Base-by-base conservation (phyloP, 2,113 vertebrate species). In the Platysteira castanea region DNA sequence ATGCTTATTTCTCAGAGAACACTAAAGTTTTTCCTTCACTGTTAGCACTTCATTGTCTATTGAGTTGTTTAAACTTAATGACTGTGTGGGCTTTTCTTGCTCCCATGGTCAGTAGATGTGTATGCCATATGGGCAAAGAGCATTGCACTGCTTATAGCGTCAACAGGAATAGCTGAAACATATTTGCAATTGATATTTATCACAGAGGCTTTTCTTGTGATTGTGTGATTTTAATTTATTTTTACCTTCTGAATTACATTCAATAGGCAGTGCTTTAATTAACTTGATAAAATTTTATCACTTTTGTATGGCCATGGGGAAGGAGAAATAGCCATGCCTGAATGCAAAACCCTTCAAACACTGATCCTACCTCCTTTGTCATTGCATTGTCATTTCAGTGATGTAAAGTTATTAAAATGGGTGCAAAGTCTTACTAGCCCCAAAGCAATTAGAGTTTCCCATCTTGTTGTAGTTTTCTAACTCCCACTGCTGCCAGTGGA, bases 401-500 rank as follows among this genome's bases (percentile, higher is more conserved):
- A 33, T 37, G 24, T 6, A 30, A 83, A 80, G 37, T 65, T 63
- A n/a, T 75, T 91, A 44, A 87, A 95, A 82, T 22, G 59, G 30
- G 59, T 91, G 61, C 27, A 52, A 76, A 87, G 22, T 18, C 70
- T 84, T 83, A 20, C 15, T 11, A 47, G 8, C 22, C 39, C 44
- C 50, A 80, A 76, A 94, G 50, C 53, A 75, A 56, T 39, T 22
- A 41, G 59, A 47, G 7, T 71, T 93, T 75, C 37, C 37, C 6
- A 0, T 54, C 28, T 63, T 0, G 0, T 9, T 23, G 12, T 26
- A 18, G 50, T 56, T 77, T 21, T 47, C 7, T 54, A 35, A 52
- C 8, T 84, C 60, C 39, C 42, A 42, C 13, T 41, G 37, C 52
- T 84, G 35, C 68, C 67, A 47, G 12, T 24, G 75, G 75, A 73